Evolutionary conservation across 2,888 invertebrate genomes (phyloP).

Genomic region (Chrysolina oricalcia): DNA sequence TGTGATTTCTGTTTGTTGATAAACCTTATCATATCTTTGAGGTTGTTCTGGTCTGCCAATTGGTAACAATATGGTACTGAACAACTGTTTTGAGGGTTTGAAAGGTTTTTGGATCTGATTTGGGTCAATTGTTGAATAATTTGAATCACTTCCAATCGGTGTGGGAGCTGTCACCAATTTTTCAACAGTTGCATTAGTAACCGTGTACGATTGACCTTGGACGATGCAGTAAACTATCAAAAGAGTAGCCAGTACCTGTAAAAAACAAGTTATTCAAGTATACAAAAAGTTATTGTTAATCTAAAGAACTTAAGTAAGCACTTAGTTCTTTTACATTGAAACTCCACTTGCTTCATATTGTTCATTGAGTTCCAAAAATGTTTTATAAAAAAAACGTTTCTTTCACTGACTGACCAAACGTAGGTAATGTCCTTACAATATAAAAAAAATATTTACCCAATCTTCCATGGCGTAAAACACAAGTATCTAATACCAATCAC

Average conservation of each 20-base stretch:
- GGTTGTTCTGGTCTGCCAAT: constrained; percentile 8
- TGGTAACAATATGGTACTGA: constrained; percentile 15
- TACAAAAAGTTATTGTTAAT: not conserved
- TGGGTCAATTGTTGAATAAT: not conserved
- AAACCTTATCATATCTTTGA: not conserved
- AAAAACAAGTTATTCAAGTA: constrained; percentile 3
- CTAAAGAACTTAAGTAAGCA: no score
- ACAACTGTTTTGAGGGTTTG: constrained; percentile 45
- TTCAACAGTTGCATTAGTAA: constrained; percentile 20
- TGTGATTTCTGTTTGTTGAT: not conserved
- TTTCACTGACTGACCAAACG: no score
- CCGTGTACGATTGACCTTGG: constrained; percentile 2
- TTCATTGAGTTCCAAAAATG: no score
- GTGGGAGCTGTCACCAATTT: constrained; percentile 33
- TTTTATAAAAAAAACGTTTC: no score
- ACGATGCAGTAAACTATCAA: constrained; percentile 1
- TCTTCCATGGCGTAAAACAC: constrained; percentile 42
- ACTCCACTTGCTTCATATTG: no score
- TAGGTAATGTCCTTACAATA: not conserved
- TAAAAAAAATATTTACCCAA: constrained; percentile 44
- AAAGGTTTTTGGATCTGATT: constrained; percentile 27
- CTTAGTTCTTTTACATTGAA: no score
- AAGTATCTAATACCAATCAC: constrained; percentile 30
- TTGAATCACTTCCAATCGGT: constrained; percentile 11
- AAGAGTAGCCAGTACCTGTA: constrained; percentile 29